phyloP scores from a whole-genome alignment of 2,888 invertebrate genomes.

The Rhingia rostrata region DNA sequence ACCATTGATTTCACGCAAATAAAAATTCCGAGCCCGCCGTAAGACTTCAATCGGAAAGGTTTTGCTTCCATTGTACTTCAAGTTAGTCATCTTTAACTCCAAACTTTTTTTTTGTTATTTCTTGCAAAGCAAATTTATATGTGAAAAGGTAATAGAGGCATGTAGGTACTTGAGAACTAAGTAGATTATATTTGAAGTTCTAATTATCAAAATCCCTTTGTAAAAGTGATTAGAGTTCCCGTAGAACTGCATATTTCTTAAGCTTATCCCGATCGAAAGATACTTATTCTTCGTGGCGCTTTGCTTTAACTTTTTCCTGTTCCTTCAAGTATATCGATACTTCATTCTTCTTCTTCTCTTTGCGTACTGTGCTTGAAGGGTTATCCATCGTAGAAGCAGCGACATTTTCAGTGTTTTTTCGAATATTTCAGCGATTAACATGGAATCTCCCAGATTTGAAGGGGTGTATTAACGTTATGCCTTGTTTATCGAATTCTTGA shows the following conservation, averaged over 20 bases:
- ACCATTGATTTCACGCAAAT: too few relatives aligned
- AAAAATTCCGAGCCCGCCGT: too few relatives aligned
- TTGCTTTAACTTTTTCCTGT: slow-evolving; percentile 11
- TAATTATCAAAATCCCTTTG: neutral
- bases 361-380: neutral
- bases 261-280: slow-evolving; percentile 4
- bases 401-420: neutral
- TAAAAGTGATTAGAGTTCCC: neutral
- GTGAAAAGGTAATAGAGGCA: neutral
- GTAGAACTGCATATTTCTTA: neutral
- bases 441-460: neutral
- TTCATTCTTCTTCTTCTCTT: slow-evolving; percentile 16
- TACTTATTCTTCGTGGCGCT: slow-evolving; percentile 17
- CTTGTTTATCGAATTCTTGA: too few relatives aligned
- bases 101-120: too few relatives aligned
- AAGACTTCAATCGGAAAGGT: too few relatives aligned
- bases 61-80: too few relatives aligned
- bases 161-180: too few relatives aligned
- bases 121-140: too few relatives aligned
- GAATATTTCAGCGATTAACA: slow-evolving; percentile 11
- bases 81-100: too few relatives aligned
- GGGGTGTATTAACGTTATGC: neutral
- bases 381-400: neutral
- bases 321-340: slow-evolving; percentile 5
- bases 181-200: neutral